Conservation (phyloP, 2,797 vertebrate genomes). For the Xerus rutilus region DNA sequence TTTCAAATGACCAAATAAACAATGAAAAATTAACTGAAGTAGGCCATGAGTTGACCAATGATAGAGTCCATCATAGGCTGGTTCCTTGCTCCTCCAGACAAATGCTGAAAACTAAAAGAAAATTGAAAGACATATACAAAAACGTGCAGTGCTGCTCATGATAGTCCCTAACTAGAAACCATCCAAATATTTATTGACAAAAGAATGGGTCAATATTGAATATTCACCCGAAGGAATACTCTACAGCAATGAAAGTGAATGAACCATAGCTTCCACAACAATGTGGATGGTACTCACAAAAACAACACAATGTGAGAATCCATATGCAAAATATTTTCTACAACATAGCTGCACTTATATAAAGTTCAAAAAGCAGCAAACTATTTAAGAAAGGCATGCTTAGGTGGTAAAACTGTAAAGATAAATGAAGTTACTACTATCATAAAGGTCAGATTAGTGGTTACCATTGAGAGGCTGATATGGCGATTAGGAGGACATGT, state of each 20-base stretch:
- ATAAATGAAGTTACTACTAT: slow-evolving; percentile 13
- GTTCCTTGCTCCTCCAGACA: background rate
- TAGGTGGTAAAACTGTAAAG: slow-evolving; percentile 31
- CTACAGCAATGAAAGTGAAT: slow-evolving; percentile 44
- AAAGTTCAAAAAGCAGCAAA: slow-evolving; percentile 29
- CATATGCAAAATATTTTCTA: slow-evolving; percentile 43
- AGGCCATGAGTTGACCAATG: background rate
- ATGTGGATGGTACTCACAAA: background rate
- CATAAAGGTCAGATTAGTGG: slow-evolving; percentile 1
- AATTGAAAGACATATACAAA: slow-evolving; percentile 42
- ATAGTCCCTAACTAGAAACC: slow-evolving; percentile 46
- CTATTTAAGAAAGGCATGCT: background rate
- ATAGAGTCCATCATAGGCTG: background rate
- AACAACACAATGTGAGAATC: background rate
- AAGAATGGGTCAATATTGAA: background rate
- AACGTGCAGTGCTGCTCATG: background rate
- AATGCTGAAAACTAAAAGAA: background rate
- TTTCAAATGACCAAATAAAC: slow-evolving; percentile 57
- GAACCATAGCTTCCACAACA: slow-evolving; percentile 16
- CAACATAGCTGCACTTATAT: background rate
- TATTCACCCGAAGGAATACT: background rate
- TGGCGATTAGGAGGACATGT: background rate
- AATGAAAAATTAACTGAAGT: slow-evolving; percentile 49
- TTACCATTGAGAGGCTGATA: slow-evolving; percentile 9
- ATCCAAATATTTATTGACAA: background rate